Evolutionary conservation across 2,797 vertebrate genomes (phyloP), one percentile per base, ranked within the genome.

Genomic region (Holocentrus rufus): DNA sequence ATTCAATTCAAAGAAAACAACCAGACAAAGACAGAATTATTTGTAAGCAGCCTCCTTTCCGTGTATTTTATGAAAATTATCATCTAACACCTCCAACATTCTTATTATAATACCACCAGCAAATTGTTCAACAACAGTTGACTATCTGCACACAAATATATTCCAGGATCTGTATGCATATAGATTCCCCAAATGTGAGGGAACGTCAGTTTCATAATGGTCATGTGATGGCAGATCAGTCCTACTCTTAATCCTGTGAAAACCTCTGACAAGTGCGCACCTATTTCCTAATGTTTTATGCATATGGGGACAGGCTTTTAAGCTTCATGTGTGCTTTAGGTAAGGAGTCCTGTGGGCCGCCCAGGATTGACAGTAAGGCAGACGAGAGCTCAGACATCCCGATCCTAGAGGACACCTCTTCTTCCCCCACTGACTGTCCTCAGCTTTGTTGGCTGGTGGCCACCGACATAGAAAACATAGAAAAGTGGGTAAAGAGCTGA

Each of bases 381-480:
- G 97, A 98, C 20, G 97, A 98, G 59, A 95, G 92, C 87, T 95
- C 95, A 0, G 95, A 98, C 88, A 93, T 95, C 78, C 96, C 96
- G 58, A 97, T 96, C 88, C 92, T 97, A 84, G 97, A 98, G 89
- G 96, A 98, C 77, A 95, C 93, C 0, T 95, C 94, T 1, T 95
- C 95, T 60, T 95, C 96, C 72, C 95, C 95, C 25, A 86, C 90
- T 85, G 97, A 98, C 77, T 92, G 89, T 86, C 94, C 96, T 79
- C 96, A 97, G 72, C 94, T 96, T 77, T 93, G 93, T 89, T 96
- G 95, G 95, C 95, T 96, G 90, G 95, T 98, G 93, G 96, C 96
- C 87, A 95, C 93, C 50, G 97, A 98, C 90, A 98, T 98, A 77
- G 96, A 98, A 87, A 98, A 97, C 88, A 97, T 96, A 53, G 97